Conservation (phyloP, 1,140 invertebrate genomes). For the Mycetomoellerius zeteki region DNA sequence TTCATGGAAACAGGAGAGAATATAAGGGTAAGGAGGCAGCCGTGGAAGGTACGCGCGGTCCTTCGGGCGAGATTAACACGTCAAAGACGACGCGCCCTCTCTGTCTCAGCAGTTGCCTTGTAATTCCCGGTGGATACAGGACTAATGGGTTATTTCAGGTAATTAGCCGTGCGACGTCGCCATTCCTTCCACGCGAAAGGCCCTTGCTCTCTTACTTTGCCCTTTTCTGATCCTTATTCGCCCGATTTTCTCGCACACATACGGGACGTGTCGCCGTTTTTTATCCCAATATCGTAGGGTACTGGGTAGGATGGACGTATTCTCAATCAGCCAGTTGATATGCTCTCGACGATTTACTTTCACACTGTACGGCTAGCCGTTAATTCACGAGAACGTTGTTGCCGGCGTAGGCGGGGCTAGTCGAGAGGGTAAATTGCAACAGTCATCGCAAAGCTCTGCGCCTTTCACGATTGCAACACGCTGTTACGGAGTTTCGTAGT, state of each 20-base stretch:
- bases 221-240: slow-evolving; percentile 12
- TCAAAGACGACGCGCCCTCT: slow-evolving; percentile 82
- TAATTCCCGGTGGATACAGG: slow-evolving; percentile 81
- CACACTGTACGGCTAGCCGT: slow-evolving; percentile 9
- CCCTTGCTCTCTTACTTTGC: slow-evolving; percentile 1
- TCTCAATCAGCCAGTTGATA: slow-evolving; percentile 49
- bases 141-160: slow-evolving; percentile 85
- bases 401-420: slow-evolving; percentile 51
- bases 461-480: slow-evolving; percentile 54
- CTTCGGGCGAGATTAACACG: slow-evolving; percentile 81
- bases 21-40: slow-evolving; percentile 27
- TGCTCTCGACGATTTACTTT: slow-evolving; percentile 38
- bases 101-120: slow-evolving; percentile 65
- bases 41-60: slow-evolving; percentile 47
- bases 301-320: slow-evolving; percentile 17
- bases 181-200: slow-evolving; percentile 73
- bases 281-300: neutral
- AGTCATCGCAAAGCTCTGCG: slow-evolving; percentile 40
- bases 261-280: slow-evolving; percentile 27
- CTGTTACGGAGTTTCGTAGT: slow-evolving; percentile 48
- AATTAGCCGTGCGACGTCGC: slow-evolving; percentile 80
- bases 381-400: slow-evolving; percentile 43
- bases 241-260: slow-evolving; percentile 12
- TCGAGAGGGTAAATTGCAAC: slow-evolving; percentile 59
- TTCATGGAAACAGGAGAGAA: slow-evolving; percentile 81